Percentiles rank a stretch among this genome's conserved stretches.
phyloP scores from a whole-genome alignment of 2,113 vertebrate species.

The Oxyruncus cristatus region DNA sequence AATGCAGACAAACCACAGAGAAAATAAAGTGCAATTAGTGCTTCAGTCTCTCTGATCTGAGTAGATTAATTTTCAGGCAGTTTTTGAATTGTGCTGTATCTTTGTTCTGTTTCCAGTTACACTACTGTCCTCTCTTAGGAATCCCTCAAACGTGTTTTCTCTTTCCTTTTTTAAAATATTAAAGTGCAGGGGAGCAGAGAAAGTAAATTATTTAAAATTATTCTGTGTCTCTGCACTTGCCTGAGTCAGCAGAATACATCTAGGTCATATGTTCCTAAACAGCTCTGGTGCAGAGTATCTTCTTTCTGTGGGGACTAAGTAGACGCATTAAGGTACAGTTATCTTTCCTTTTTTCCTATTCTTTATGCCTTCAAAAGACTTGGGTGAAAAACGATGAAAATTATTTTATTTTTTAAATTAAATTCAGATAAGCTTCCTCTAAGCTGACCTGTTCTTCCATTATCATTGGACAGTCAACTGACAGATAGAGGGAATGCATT shows the following conservation, averaged over 20 bases:
- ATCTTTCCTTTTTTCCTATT: not conserved
- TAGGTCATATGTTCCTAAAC: not conserved
- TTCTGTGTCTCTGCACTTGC: constrained; percentile 4
- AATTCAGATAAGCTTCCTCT: not conserved
- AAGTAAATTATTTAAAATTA: constrained; percentile 32
- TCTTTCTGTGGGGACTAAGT: not conserved
- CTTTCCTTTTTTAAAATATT: not conserved
- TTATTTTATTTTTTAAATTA: not conserved
- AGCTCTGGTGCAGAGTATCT: not conserved
- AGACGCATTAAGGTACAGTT: not conserved
- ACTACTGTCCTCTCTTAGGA: not conserved
- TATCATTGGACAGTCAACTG: not conserved
- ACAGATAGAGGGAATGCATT: not conserved
- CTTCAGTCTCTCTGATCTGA: not conserved
- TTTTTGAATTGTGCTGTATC: not conserved
- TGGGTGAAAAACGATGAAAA: not conserved
- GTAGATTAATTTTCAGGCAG: not conserved
- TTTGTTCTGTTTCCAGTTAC: not conserved
- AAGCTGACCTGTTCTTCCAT: not conserved
- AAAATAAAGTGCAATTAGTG: not conserved
- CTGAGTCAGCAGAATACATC: constrained; percentile 52
- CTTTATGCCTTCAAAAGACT: not conserved
- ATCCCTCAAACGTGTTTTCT: not conserved
- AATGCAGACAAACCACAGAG: not conserved
- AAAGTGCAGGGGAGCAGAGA: not conserved